A percentile compares a stretch with the other conserved stretches of the same genome.
These are phyloP conservation scores for Palloptera scutellata DNA, from an alignment of 2,888 invertebrate species.

Conservation along the genomic window DNA sequence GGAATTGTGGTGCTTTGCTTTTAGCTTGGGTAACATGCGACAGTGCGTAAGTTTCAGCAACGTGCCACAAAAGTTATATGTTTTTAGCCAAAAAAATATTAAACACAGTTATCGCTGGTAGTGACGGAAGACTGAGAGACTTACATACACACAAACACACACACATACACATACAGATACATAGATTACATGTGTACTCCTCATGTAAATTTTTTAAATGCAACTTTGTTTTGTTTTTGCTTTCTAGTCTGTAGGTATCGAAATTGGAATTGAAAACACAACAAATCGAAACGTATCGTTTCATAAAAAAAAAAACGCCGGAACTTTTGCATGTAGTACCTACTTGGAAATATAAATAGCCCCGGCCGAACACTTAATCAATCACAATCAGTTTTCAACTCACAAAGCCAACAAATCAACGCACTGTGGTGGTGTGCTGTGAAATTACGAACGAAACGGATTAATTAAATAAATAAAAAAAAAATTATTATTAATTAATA, in stretches of 20 bases:
- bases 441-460: conserved; percentile 36
- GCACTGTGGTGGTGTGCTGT: conserved; percentile 49
- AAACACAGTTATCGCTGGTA: not conserved
- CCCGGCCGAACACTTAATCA: conserved; percentile 57
- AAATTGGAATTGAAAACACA: conserved; percentile 46
- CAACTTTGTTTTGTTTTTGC: conserved; percentile 26
- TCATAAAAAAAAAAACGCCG: not conserved
- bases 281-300: conserved; percentile 7
- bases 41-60: no score
- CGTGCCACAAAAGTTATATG: conserved; percentile 4
- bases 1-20: conserved; percentile 31
- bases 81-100: not conserved
- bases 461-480: conserved; percentile 30
- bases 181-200: no score
- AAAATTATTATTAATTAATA: conserved; percentile 31
- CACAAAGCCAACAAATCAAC: conserved; percentile 53
- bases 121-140: conserved; percentile 13
- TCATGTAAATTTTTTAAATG: no score
- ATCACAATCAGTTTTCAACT: conserved; percentile 61
- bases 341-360: conserved; percentile 55
- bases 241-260: conserved; percentile 36
- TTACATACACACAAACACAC: no score
- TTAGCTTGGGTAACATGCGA: conserved; percentile 8
- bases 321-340: not conserved
- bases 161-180: no score